These are phyloP conservation scores for Ascidia mentula DNA, from an alignment of 23 tunicate species.

Conservation along the genomic window DNA sequence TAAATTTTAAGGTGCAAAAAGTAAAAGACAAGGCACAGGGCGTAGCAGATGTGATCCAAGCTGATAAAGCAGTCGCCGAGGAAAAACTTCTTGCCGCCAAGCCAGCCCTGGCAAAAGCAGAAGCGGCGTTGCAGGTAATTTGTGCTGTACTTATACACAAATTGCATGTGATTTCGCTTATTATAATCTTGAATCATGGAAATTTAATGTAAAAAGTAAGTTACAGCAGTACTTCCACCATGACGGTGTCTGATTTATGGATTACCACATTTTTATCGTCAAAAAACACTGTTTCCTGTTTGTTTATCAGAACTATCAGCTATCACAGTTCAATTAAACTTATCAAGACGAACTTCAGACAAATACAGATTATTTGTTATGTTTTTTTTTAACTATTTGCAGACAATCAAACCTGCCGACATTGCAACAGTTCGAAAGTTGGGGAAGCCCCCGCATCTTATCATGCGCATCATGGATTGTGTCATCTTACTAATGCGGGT, in stretches of 20 bases:
- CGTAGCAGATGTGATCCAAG: constrained; percentile 77
- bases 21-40: constrained; percentile 95
- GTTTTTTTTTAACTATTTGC: neutral
- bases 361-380: neutral
- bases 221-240: neutral
- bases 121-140: constrained; percentile 85
- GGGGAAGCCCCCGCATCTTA: constrained; percentile 97
- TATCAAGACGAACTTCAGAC: neutral
- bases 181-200: too few species aligned
- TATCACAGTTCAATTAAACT: too few species aligned
- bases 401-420: constrained; percentile 95
- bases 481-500: constrained; percentile 84
- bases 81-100: constrained; percentile 80
- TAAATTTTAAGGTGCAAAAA: constrained; percentile 65
- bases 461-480: constrained; percentile 96
- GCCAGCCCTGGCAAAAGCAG: constrained; percentile 89
- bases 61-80: constrained; percentile 91
- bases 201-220: neutral
- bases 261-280: neutral
- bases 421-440: constrained; percentile 92
- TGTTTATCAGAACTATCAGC: too few species aligned
- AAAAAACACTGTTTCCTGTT: too few species aligned
- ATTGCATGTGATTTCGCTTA: too few species aligned
- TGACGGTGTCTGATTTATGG: neutral
- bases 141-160: neutral